These are phyloP conservation scores for Channa striata DNA, from an alignment of 2,797 vertebrate genomes.

Conservation along the genomic window DNA sequence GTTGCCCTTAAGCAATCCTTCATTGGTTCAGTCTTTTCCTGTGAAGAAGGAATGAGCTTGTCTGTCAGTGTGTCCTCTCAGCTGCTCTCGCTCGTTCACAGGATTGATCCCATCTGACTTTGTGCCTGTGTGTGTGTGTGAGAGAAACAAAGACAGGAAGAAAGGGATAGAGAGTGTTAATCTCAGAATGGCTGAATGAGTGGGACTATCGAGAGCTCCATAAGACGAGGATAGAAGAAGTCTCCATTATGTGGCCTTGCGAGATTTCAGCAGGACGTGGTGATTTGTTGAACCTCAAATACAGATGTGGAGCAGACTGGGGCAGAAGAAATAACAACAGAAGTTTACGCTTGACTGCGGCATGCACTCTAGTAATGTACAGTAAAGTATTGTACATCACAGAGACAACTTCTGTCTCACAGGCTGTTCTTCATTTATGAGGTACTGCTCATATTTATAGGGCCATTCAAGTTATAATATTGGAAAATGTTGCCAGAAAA, in stretches of 20 bases:
- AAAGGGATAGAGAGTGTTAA: conserved; percentile 60
- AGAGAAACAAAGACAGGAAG: conserved; percentile 51
- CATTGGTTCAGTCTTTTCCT: conserved; percentile 65
- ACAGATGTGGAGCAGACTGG: conserved; percentile 61
- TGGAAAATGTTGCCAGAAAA: not conserved
- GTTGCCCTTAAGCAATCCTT: conserved; percentile 62
- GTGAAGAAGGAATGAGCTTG: conserved; percentile 50
- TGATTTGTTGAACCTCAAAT: conserved; percentile 65
- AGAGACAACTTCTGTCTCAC: conserved; percentile 28
- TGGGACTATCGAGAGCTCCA: conserved; percentile 66
- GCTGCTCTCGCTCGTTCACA: conserved; percentile 53
- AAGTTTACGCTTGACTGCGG: conserved; percentile 45
- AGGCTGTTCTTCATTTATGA: conserved; percentile 32
- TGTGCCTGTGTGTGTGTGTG: conserved; percentile 31
- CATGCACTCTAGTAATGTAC: conserved; percentile 62
- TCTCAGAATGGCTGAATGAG: conserved; percentile 62
- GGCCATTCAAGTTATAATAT: not conserved
- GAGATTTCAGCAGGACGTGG: conserved; percentile 63
- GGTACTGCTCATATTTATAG: not conserved
- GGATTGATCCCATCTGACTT: conserved; percentile 59
- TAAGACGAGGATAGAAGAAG: conserved; percentile 52
- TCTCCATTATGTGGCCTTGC: conserved; percentile 47
- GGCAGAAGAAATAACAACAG: conserved; percentile 47
- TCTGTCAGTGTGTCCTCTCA: conserved; percentile 58
- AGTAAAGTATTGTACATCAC: conserved; percentile 36